phyloP scores from a whole-genome alignment of 2,113 vertebrate species.

The Mus musculus region DNA sequence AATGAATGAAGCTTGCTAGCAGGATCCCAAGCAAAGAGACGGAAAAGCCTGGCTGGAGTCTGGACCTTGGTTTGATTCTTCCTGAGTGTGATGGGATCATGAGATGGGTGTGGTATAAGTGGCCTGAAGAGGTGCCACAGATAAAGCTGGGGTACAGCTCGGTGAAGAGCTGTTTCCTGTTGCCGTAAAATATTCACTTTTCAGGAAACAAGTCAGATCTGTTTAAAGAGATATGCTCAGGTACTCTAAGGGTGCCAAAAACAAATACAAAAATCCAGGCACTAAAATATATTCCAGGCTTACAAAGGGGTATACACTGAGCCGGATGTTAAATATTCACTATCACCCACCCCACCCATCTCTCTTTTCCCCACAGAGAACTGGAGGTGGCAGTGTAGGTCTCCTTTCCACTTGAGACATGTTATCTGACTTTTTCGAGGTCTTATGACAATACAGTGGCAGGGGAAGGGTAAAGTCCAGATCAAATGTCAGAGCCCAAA shows the following conservation, averaged over 20 bases:
- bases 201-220: constrained; percentile 50
- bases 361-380: no score
- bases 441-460: not conserved
- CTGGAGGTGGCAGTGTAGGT: not conserved
- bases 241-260: not conserved
- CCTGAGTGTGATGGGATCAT: not conserved
- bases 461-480: not conserved
- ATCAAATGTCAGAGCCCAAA: not conserved
- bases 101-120: not conserved
- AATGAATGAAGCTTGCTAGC: not conserved
- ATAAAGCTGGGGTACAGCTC: constrained; percentile 47
- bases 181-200: constrained; percentile 42
- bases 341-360: not conserved
- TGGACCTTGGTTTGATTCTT: not conserved
- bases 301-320: accelerated
- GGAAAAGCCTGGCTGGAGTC: not conserved
- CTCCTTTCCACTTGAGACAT: not conserved
- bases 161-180: constrained; percentile 49
- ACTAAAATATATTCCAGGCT: not conserved
- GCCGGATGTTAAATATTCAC: not conserved
- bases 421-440: not conserved
- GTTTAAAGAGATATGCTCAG: not conserved
- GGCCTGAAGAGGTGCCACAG: constrained; percentile 50
- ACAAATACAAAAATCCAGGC: not conserved
- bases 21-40: not conserved